Evolutionary conservation across 2,113 vertebrate genomes (phyloP).

Genomic region (Phylloscopus trochilus): DNA sequence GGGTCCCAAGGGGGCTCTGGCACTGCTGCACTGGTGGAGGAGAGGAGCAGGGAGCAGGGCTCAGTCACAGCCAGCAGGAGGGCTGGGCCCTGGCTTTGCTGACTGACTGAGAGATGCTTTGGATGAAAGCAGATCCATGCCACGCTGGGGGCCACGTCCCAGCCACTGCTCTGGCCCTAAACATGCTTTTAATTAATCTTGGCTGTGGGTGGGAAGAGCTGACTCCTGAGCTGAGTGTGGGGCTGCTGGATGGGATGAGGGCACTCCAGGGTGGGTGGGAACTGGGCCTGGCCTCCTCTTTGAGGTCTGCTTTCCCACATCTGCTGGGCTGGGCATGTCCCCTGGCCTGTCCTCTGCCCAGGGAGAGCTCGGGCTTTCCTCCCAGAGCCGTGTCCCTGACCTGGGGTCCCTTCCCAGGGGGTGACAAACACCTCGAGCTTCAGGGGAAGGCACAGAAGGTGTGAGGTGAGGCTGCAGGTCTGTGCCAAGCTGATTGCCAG

Average conservation of each 20-base stretch:
- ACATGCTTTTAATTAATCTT: slow-evolving; percentile 41
- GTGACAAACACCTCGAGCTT: neutral
- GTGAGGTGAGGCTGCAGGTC: neutral
- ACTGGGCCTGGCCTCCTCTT: neutral
- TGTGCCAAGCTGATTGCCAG: neutral
- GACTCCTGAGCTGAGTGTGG: neutral
- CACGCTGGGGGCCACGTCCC: neutral
- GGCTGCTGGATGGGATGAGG: neutral
- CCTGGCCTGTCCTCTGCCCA: neutral
- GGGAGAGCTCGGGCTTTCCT: neutral
- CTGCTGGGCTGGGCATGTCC: neutral
- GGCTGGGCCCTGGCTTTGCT: neutral
- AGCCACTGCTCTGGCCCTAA: neutral
- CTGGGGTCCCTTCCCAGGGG: fast-evolving
- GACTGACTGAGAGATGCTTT: neutral
- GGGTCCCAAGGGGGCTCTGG: fast-evolving
- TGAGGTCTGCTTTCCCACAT: neutral
- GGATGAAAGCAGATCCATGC: neutral
- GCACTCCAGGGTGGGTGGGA: neutral
- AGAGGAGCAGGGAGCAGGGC: neutral
- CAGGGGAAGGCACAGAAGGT: fast-evolving
- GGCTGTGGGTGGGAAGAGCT: slow-evolving; percentile 12
- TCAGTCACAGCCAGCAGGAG: neutral
- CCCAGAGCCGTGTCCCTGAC: fast-evolving
- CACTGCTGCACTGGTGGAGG: fast-evolving